Base-by-base conservation (phyloP, 2,888 invertebrate genomes). In the Drosophila kambysellisi region DNA sequence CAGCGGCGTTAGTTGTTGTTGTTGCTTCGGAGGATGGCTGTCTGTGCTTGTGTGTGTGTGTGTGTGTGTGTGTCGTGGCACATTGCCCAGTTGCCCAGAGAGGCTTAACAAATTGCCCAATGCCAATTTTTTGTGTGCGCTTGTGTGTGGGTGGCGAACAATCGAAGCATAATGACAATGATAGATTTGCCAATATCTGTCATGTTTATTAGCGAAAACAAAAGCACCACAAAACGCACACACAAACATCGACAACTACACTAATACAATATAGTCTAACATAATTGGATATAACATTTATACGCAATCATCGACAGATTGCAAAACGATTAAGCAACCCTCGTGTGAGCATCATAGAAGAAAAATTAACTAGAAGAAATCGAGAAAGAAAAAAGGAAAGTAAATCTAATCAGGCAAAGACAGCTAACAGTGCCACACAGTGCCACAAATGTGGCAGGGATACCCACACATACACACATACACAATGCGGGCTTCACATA, bases 161-260 rank as follows among this genome's bases (percentile, higher is more conserved):
- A 93, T 93, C 92, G 91, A 92, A 92, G 87, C 91, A 92, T 92
- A 92, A 93, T 93, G 92, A 93, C 92, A 93, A 92, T 92, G 92
- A 92, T 92, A 91, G 93, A 92, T 92, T 92, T 92, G 88, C 90
- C 89, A 91, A 93, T 92, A 93, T 92, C 92, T 92, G 92, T 93
- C 92, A 92, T 92, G 92, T 92, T 86, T 89, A 89, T 82, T 82
- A 64, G 69, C 79, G 35, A 79, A 89, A 87, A 86, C 83, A 82
- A 88, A 85, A 72, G 76, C 74, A 67, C 61, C 57, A 54, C 20
- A 43, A 43, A 5, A 5, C 30, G 30, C 30, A 43, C 57, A 30
- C 57, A 57, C 41, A 41, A 15, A 41, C 17, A 51, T 7, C 48
- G 57, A 62, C 29, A 41, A 41, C 41, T 56, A 71, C 48, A 65